Conservation (phyloP, 2,888 invertebrate genomes). For the Hemaris fuciformis region DNA sequence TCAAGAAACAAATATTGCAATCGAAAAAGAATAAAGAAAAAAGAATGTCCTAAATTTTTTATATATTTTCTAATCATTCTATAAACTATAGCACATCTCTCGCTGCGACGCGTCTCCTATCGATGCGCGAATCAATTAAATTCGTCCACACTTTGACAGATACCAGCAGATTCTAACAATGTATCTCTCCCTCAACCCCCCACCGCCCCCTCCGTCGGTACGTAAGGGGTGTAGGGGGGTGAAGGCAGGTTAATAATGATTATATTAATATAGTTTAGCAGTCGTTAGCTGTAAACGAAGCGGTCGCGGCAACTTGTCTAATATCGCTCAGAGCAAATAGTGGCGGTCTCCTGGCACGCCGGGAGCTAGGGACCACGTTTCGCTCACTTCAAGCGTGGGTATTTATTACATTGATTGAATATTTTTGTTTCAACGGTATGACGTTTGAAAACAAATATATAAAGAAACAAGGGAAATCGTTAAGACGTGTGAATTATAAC, state of each 20-base stretch:
- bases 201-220: slow-evolving; percentile 16
- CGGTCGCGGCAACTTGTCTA: slow-evolving; percentile 66
- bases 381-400: not conserved
- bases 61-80: not conserved
- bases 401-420: not conserved
- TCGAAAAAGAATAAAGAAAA: no score
- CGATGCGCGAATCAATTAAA: slow-evolving; percentile 59
- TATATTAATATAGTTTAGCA: slow-evolving; percentile 76
- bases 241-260: slow-evolving; percentile 67
- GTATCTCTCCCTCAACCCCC: slow-evolving; percentile 18
- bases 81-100: not conserved
- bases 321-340: slow-evolving; percentile 67
- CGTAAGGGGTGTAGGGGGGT: slow-evolving; percentile 25
- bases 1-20: no score
- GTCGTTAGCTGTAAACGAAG: slow-evolving; percentile 65
- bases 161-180: slow-evolving; percentile 43
- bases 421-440: no score
- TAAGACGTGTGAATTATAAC: no score
- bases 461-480: no score
- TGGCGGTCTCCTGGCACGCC: slow-evolving; percentile 47
- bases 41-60: no score
- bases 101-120: slow-evolving; percentile 40
- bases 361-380: slow-evolving; percentile 29
- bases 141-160: slow-evolving; percentile 59
- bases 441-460: no score